Evolutionary conservation across 2,113 vertebrate species (phyloP).

Genomic region (Pontoporia blainvillei): DNA sequence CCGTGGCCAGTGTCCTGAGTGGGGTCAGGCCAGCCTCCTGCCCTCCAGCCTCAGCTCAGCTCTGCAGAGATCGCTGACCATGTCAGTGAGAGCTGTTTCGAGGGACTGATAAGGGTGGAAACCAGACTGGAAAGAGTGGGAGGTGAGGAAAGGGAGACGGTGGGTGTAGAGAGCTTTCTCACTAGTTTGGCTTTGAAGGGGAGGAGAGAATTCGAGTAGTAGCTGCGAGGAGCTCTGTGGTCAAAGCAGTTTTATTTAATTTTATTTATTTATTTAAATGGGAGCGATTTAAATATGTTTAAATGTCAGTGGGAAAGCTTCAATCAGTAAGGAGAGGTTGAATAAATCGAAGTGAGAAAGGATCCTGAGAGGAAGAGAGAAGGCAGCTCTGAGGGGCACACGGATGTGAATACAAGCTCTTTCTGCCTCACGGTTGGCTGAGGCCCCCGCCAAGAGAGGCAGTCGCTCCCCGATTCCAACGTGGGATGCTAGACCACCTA

Average conservation of each 20-base stretch:
- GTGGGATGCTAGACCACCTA: not conserved
- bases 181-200: not conserved
- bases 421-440: not conserved
- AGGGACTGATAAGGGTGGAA: not conserved
- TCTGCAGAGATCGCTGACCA: not conserved
- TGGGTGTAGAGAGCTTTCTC: not conserved
- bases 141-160: not conserved
- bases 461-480: fast-evolving
- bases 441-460: not conserved
- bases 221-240: not conserved
- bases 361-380: not conserved
- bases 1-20: not conserved
- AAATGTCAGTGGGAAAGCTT: not conserved
- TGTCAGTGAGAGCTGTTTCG: fast-evolving
- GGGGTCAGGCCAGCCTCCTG: not conserved
- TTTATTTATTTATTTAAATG: not conserved
- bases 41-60: not conserved
- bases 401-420: not conserved
- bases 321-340: not conserved
- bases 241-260: not conserved
- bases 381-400: not conserved
- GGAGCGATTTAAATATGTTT: not conserved
- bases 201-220: not conserved
- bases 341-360: not conserved
- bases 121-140: not conserved